Percentiles rank a stretch among this genome's conserved stretches.
Evolutionary conservation across 2,113 vertebrate genomes (phyloP).

Genomic region (Nannospalax galili): DNA sequence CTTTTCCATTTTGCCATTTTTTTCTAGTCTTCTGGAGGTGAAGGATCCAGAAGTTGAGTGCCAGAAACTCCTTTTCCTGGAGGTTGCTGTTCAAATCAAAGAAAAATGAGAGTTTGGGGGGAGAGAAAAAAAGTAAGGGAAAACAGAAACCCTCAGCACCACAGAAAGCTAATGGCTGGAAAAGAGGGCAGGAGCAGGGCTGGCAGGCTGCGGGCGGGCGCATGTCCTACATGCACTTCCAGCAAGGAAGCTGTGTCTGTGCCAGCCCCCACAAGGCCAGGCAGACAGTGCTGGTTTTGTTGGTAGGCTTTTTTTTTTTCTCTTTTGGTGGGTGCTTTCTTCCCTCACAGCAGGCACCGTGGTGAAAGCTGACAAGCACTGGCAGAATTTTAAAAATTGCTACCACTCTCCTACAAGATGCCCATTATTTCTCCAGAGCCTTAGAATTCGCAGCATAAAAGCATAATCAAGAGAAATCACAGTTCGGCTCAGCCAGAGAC

Average conservation of each 20-base stretch:
- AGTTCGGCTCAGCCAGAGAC: conserved; percentile 85
- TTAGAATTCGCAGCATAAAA: conserved; percentile 85
- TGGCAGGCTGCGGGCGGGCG: conserved; percentile 8
- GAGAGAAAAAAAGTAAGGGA: not conserved
- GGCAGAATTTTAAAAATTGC: conserved; percentile 84
- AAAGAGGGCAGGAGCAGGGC: conserved; percentile 64
- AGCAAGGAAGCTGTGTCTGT: conserved; percentile 67
- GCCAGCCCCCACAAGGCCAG: conserved; percentile 74
- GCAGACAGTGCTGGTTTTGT: conserved; percentile 83
- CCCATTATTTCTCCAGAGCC: conserved; percentile 85
- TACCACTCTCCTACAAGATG: conserved; percentile 82
- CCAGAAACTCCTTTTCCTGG: conserved; percentile 76
- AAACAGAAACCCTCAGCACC: conserved; percentile 43
- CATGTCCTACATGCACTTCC: conserved; percentile 54
- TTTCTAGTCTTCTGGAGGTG: conserved; percentile 53
- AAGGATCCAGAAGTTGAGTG: conserved; percentile 72
- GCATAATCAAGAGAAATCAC: conserved; percentile 89
- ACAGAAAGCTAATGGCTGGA: conserved; percentile 67
- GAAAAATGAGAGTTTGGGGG: conserved; percentile 47
- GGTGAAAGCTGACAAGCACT: conserved; percentile 81
- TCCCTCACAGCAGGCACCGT: conserved; percentile 82
- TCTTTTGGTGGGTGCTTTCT: conserved; percentile 82
- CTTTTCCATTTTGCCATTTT: not conserved
- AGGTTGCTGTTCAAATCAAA: conserved; percentile 76
- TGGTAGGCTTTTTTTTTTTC: conserved; percentile 15